A percentile compares a stretch with the other conserved stretches of the same genome.
Conservation (phyloP, 2,797 vertebrate species). For the Sebastes oblongus region DNA sequence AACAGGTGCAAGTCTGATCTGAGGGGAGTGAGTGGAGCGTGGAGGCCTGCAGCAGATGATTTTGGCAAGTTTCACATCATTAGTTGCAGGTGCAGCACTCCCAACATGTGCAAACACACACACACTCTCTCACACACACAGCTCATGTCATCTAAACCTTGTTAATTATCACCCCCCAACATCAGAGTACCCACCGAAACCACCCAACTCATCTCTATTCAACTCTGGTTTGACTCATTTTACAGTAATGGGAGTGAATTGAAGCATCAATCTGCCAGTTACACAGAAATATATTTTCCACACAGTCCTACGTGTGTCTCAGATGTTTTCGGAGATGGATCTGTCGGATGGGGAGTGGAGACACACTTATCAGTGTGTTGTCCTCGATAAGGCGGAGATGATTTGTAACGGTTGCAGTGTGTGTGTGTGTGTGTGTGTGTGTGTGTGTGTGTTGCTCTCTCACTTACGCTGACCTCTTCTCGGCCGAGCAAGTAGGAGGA, state of each 20-base stretch:
- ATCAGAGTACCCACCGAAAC: background rate
- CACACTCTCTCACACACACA: conserved; percentile 14
- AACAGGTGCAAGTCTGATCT: conserved; percentile 70
- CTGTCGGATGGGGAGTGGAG: conserved; percentile 81
- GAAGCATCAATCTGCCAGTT: conserved; percentile 58
- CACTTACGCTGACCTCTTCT: conserved; percentile 66
- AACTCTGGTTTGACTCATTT: conserved; percentile 19
- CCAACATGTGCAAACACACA: conserved; percentile 45
- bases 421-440: conserved; percentile 36
- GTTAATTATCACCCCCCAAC: conserved; percentile 38
- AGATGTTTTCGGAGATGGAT: conserved; percentile 81
- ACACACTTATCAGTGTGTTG: conserved; percentile 80
- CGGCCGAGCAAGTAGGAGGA: conserved; percentile 72
- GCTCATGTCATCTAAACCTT: conserved; percentile 53
- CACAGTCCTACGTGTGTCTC: conserved; percentile 50
- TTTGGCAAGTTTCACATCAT: conserved; percentile 69
- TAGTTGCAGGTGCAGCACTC: conserved; percentile 76
- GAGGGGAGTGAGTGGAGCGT: conserved; percentile 45
- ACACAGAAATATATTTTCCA: conserved; percentile 41
- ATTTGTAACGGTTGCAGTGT: conserved; percentile 76
- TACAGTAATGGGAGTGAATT: conserved; percentile 32
- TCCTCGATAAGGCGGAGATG: conserved; percentile 76
- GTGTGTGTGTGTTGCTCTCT: conserved; percentile 32
- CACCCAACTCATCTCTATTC: background rate
- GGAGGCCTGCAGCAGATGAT: conserved; percentile 47